Base-by-base conservation (phyloP, 2,797 vertebrate species). In the Channallabes apus region DNA sequence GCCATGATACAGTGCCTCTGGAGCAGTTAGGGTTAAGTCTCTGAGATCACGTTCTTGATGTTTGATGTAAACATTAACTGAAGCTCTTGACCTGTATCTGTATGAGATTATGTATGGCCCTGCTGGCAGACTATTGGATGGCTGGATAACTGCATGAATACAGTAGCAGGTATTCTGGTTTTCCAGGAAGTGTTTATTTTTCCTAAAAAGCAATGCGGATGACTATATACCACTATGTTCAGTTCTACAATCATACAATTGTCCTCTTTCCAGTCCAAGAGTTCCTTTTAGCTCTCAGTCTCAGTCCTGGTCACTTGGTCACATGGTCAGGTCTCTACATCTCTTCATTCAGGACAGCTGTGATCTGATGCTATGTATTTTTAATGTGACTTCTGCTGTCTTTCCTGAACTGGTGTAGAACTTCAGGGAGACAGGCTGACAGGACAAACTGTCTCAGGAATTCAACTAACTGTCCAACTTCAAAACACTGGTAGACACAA, bases 331-430 rank as follows among this genome's bases (percentile, higher is more conserved):
- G 86, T 89, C 89, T 89, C 89, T 91, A 92, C 92, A 93, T 91
- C 89, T 92, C 91, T 92, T 90, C 91, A 93, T 94, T 91, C 92
- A 92, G 88, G 89, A 88, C 67, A 79, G 91, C 92, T 90, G 89
- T 94, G 93, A 94, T 94, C 93, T 91, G 92, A 91, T 93, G 91
- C 92, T 93, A 95, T 94, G 93, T 93, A 93, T 94, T 94, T 95
- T 93, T 94, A 93, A 94, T 94, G 93, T 94, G 92, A 91, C 88
- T 88, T 91, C 89, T 32, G 20, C 91, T 90, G 91, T 94, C 92
- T 94, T 94, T 95, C 92, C 94, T 93, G 86, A 72, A 87, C 82
- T 89, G 90, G 88, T 90, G 89, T 91, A 88, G 91, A 92, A 83
- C 89, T 91, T 89, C 78, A 90, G 91, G 90, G 67, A 87, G 59